Base-by-base conservation (phyloP, 1,140 invertebrate species). In the Philopotamus ludificatus region DNA sequence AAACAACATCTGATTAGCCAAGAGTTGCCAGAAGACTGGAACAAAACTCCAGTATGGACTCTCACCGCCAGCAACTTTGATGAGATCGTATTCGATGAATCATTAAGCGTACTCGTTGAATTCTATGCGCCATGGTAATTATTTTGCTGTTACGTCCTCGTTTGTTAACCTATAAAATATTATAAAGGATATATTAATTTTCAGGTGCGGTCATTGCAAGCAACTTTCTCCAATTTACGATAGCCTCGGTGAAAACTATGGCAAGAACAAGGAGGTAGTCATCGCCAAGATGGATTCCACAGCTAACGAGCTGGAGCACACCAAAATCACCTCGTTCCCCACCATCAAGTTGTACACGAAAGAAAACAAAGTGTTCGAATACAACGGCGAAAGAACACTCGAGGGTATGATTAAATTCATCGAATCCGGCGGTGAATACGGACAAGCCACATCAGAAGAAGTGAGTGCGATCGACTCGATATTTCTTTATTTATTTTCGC, bases 211-310 rank as follows among this genome's bases (percentile, higher is more conserved):
- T 65, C 96, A 99, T 77, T 99, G 97, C 85, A 97, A 98, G 78
- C 92, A 98, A 76, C 82, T 99, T 70, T 92, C 84, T 68, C 97
- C 97, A 22, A 98, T 98, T 78, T 99, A 95, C 79, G 95, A 99
- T 68, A 84, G 85, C 74, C 74, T 85, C 61, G 84, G 78, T 25
- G 82, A 85, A 72, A 92, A 97, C 79, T 98, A 88, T 79, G 89
- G 91, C 75, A 89, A 93, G 71, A 86, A 87, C 71, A 86, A 89
- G 41, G 87, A 88, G 65, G 84, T 99, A 68, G 84, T 99, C 10
- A 92, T 99, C 75, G 96, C 97, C 68, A 99, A 99, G 82, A 98
- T 99, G 86, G 98, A 99, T 80, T 88, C 97, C 50, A 99, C 97
- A 60, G 91, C 87, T 74, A 99, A 99, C 79, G 97, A 99, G 83